Evolutionary conservation across 2,113 vertebrate genomes (phyloP), one percentile per base, ranked within the genome.

Genomic region (Stomatorhinus ivindoensis): DNA sequence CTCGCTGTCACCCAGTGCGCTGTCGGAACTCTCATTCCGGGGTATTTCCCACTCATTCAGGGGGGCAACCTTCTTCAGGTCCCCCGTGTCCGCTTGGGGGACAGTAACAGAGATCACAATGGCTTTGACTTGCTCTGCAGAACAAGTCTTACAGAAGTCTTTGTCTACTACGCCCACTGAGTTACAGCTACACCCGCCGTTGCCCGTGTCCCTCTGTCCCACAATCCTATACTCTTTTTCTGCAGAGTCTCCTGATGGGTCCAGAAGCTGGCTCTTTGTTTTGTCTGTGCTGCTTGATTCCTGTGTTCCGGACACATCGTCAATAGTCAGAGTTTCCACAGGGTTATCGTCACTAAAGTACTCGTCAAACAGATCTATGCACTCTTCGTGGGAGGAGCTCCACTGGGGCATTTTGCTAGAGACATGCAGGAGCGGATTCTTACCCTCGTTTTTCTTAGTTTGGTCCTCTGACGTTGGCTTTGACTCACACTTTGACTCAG

Each of bases 11-110:
- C 98, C 98, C 89, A 99, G 95, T 9, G 98, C 98, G 88, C 98
- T 99, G 90, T 99, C 98, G 65, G 98, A 99, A 94, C 98, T 99
- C 95, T 99, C 98, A 87, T 99, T 99, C 93, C 98, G 97, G 80
- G 99, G 99, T 95, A 99, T 99, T 95, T 99, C 98, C 97, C 98
- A 99, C 88, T 99, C 99, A 69, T 94, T 95, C 91, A 96, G 94
- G 0, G 95, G 93, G 51, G 92, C 89, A 0, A 89, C 94, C 91
- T 97, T 98, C 92, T 97, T 97, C 92, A 94, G 86, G 46, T 94
- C 96, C 92, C 95, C 96, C 91, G 92, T 94, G 91, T 96, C 97
- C 93, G 95, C 97, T 94, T 94, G 96, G 91, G 95, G 96, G 94
- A 96, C 86, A 1, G 93, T 93, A 88, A 96, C 92, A 47, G 97